A percentile compares a stretch with the other conserved stretches of the same genome.
phyloP scores from a whole-genome alignment of 92 coral and sea anemone genomes.

The Epizoanthus illoricatus region DNA sequence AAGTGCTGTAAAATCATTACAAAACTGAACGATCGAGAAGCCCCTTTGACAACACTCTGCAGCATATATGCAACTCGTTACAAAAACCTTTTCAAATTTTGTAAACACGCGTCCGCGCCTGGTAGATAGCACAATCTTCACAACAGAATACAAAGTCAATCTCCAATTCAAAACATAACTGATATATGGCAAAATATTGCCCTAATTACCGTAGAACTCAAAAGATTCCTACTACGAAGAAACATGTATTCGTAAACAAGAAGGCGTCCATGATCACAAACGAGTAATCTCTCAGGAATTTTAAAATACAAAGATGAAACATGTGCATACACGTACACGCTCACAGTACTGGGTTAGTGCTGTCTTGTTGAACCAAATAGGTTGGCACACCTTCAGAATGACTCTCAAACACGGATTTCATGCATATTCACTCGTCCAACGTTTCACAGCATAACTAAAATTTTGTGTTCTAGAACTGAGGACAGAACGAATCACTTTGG shows the following conservation, averaged over 20 bases:
- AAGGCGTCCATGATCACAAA: conserved; percentile 2
- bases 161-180: neutral
- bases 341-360: neutral
- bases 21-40: neutral
- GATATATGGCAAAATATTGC: conserved; percentile 19
- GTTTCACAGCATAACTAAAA: neutral
- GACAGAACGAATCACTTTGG: neutral
- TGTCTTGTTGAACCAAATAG: conserved; percentile 13
- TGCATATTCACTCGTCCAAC: neutral
- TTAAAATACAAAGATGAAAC: neutral
- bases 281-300: conserved; percentile 13
- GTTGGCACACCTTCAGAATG: conserved; percentile 29
- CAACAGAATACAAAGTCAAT: conserved; percentile 11
- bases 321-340: neutral
- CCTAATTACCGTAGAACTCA: conserved; percentile 4
- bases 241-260: neutral
- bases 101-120: conserved; percentile 36
- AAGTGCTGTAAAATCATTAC: too few species aligned
- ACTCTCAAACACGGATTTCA: neutral
- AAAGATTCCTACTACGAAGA: neutral
- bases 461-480: neutral
- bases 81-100: conserved; percentile 18
- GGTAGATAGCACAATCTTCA: neutral
- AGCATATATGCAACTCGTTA: neutral
- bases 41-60: neutral